Conservation (phyloP, 2,797 vertebrate genomes). For the Sebastes nivosus region DNA sequence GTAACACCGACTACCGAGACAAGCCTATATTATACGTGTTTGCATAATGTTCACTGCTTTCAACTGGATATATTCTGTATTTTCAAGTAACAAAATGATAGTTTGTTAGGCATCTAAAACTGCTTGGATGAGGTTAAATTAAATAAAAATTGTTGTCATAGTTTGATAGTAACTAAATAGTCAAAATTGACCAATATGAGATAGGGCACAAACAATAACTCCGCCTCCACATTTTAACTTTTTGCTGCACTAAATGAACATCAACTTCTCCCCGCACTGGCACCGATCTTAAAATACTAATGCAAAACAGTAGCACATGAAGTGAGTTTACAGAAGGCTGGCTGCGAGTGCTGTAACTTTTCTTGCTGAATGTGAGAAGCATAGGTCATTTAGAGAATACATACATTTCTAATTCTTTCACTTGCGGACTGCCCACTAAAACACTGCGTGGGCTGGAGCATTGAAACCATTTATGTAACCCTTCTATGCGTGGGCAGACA, state of each 20-base stretch:
- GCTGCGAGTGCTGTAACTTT: conserved; percentile 10
- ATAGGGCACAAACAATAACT: neutral
- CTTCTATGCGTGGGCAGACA: conserved; percentile 49
- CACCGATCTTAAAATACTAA: neutral
- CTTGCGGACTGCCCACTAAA: conserved; percentile 52
- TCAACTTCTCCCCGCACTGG: neutral
- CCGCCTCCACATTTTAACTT: neutral
- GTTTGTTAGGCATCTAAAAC: neutral
- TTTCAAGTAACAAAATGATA: neutral
- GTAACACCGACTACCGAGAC: no score
- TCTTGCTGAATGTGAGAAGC: conserved; percentile 36
- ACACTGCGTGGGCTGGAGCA: conserved; percentile 58
- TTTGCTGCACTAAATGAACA: neutral
- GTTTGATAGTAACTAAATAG: neutral
- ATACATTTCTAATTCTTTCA: conserved; percentile 59
- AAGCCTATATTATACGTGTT: neutral
- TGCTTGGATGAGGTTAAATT: neutral
- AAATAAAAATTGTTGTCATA: neutral
- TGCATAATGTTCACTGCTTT: neutral
- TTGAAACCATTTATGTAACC: conserved; percentile 67
- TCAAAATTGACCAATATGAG: neutral
- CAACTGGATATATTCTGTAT: neutral
- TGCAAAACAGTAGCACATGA: neutral
- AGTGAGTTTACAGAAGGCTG: neutral
- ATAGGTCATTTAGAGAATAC: conserved; percentile 49